Base-by-base conservation (phyloP, 2,888 invertebrate species). In the Brachyptera putata region DNA sequence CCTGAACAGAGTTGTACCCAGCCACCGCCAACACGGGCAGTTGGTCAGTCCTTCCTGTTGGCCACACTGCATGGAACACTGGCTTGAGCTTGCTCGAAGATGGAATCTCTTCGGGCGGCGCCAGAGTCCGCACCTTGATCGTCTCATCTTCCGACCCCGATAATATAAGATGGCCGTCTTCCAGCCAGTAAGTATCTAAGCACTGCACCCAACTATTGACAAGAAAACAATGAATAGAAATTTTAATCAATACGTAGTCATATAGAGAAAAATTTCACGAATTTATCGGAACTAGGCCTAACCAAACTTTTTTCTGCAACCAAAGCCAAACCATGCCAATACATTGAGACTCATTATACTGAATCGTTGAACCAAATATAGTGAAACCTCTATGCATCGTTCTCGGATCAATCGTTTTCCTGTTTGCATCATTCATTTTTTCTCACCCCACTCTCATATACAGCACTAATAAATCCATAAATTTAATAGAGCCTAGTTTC, bases 101-200 rank as follows among this genome's bases (percentile, higher is more conserved):
- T 48, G 67, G 66, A 5, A 63, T 64, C 30, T 68, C 65, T 16
- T 62, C 55, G 4, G 70, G 70, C 57, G 69, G 70, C 57, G 69
- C 68, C 43, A 73, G 69, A 36, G 69, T 69, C 68, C 71, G 72
- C 43, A 70, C 69, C 62, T 71, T 71, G 13, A 73, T 65, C 1
- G 69, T 71, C 58, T 68, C 68, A 62, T 71, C 70, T 59, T 71
- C 71, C 2, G 71, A 70, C 36, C 71, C 70, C 3, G 71, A 71
- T 9, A 73, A 61, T 25, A 73, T 63, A 5, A 71, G 67, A 49
- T 72, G 70, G 49, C 70, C 69, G 21, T 69, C 68, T 59, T 69
- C 67, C 56, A 66, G 64, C 30, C 68, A 69, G 57, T 68, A 70
- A 4, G 72, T 71, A 58, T 73, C 72, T 53, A 73, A 60, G 46